Conservation (phyloP, 2,888 invertebrate species). For the Pachycephus smyrnensis region DNA sequence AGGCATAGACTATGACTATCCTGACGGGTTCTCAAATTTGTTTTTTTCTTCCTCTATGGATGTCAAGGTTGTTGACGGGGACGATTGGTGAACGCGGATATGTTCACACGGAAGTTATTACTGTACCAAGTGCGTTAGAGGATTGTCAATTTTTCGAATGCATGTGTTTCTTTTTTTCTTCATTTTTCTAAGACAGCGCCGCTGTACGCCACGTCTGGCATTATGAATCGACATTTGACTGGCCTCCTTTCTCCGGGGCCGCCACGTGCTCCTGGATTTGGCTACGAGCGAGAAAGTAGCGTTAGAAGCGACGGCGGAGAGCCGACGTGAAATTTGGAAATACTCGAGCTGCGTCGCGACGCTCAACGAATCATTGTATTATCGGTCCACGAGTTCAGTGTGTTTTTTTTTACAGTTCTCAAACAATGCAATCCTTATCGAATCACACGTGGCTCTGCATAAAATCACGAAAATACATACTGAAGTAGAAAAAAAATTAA, state of each 20-base stretch:
- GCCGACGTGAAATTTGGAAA: slow-evolving; percentile 6
- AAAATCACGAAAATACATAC: too few relatives aligned
- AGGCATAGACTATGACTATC: not conserved
- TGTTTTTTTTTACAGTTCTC: too few relatives aligned
- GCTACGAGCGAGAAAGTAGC: not conserved
- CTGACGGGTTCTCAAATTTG: not conserved
- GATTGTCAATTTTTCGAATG: not conserved
- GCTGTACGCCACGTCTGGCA: not conserved
- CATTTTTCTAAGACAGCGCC: not conserved
- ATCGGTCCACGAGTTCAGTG: too few relatives aligned
- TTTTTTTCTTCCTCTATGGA: not conserved
- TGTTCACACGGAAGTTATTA: not conserved
- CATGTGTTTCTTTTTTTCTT: not conserved
- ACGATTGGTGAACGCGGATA: not conserved
- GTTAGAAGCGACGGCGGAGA: not conserved
- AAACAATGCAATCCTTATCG: too few relatives aligned
- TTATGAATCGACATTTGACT: slow-evolving; percentile 36
- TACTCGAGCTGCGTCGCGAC: not conserved
- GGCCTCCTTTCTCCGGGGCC: slow-evolving; percentile 39
- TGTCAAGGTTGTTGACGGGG: not conserved
- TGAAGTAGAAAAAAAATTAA: too few relatives aligned
- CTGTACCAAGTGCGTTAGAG: not conserved
- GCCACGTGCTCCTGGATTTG: slow-evolving; percentile 7
- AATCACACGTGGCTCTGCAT: too few relatives aligned
- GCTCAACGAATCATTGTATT: not conserved